phyloP scores from a whole-genome alignment of 2,797 vertebrate species.

The Gallinago nigripennis region DNA sequence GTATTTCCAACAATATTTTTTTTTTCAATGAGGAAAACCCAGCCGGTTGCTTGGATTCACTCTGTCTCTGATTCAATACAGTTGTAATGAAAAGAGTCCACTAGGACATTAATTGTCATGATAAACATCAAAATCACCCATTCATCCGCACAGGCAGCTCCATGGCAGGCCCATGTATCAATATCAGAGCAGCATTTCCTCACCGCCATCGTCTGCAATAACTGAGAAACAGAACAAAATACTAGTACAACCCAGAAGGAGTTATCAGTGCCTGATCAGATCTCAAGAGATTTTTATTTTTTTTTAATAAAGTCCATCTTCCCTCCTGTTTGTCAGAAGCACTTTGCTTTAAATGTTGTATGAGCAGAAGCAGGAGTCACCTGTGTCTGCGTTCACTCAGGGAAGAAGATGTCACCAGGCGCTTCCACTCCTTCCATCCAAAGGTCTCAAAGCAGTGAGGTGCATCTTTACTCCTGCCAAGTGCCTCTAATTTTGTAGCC shows the following conservation, averaged over 20 bases:
- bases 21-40: background rate
- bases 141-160: background rate
- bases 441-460: background rate
- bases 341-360: conserved; percentile 38
- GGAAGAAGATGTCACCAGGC: background rate
- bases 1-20: background rate
- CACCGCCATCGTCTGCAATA: background rate
- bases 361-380: conserved; percentile 35
- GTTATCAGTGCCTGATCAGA: conserved; percentile 59
- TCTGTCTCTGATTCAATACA: conserved; percentile 34
- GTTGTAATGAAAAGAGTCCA: conserved; percentile 44
- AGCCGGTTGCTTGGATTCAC: background rate
- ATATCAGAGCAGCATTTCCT: conserved; percentile 34
- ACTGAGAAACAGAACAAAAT: conserved; percentile 18
- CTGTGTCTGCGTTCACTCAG: background rate
- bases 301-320: conserved; percentile 64
- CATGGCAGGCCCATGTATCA: conserved; percentile 6
- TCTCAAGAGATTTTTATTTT: conserved; percentile 21
- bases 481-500: background rate
- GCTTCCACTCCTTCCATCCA: background rate
- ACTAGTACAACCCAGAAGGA: conserved; percentile 32
- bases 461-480: background rate
- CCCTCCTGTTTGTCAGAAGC: conserved; percentile 54
- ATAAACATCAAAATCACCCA: conserved; percentile 61
- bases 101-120: conserved; percentile 60